A percentile compares a stretch with the other conserved stretches of the same genome.
Evolutionary conservation across 2,113 vertebrate genomes (phyloP).

Genomic region (Canis aureus): DNA sequence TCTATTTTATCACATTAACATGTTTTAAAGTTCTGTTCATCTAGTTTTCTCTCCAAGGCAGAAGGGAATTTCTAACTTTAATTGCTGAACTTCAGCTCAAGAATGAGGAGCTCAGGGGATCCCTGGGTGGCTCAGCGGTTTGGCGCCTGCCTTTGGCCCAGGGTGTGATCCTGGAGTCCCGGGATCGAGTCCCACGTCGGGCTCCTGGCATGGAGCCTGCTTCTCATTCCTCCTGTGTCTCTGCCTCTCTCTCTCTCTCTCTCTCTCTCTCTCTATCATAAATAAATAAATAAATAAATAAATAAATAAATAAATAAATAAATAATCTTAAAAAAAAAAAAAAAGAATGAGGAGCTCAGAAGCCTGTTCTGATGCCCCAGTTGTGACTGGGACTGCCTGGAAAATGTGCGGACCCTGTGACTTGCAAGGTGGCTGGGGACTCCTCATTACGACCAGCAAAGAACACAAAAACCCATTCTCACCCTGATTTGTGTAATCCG

Average conservation of each 20-base stretch:
- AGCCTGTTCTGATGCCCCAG: neutral
- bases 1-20: constrained; percentile 38
- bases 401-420: neutral
- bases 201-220: too few species aligned
- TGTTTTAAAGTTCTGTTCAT: constrained; percentile 28
- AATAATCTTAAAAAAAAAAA: too few species aligned
- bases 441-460: neutral
- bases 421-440: neutral
- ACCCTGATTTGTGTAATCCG: neutral
- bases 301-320: too few species aligned
- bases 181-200: too few species aligned
- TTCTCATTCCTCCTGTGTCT: too few species aligned
- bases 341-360: neutral
- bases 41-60: constrained; percentile 10
- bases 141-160: too few species aligned
- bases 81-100: neutral
- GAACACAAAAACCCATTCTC: neutral
- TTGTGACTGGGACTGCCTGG: accelerated
- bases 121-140: too few species aligned
- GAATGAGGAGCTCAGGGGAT: neutral
- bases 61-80: constrained; percentile 32
- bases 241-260: too few species aligned
- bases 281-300: too few species aligned
- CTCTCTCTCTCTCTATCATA: too few species aligned
- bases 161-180: too few species aligned